Base-by-base conservation (phyloP, 2,797 vertebrate species). In the Tragopan temminckii region DNA sequence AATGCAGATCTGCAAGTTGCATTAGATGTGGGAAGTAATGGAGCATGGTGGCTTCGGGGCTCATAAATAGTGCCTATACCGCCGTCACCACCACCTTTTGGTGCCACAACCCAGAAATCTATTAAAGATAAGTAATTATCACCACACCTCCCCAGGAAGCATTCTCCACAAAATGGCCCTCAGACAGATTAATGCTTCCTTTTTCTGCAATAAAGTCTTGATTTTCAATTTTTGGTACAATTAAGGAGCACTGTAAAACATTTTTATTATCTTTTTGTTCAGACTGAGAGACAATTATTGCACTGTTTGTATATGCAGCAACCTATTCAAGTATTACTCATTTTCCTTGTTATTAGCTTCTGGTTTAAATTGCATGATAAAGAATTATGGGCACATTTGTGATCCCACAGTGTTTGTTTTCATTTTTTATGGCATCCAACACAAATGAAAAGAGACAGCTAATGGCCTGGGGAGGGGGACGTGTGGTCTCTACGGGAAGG, bases 241-340 rank as follows among this genome's bases (percentile, higher is more conserved):
- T 97, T 97, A 97, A 95, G 66, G 75, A 96, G 71, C 83, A 88
- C 90, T 92, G 92, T 97, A 97, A 97, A 97, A 95, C 71, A 95
- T 80, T 95, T 97, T 98, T 97, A 96, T 96, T 96, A 92, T 97
- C 95, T 96, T 97, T 95, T 92, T 90, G 29, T 84, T 95, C 89
- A 93, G 95, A 86, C 81, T 95, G 91, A 96, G 85, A 97, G 91
- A 96, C 96, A 98, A 97, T 98, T 97, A 98, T 90, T 89, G 43
- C 87, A 66, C 25, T 93, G 74, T 95, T 97, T 97, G 90, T 97
- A 92, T 96, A 97, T 94, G 90, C 85, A 96, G 80, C 70, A 97
- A 94, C 91, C 88, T 93, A 91, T 90, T 96, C 94, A 93, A 94
- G 85, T 95, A 95, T 97, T 96, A 96, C 82, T 96, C 90, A 96